Evolutionary conservation across 1,140 invertebrate species (phyloP).

Genomic region (Cyrtorhinus lividipennis): DNA sequence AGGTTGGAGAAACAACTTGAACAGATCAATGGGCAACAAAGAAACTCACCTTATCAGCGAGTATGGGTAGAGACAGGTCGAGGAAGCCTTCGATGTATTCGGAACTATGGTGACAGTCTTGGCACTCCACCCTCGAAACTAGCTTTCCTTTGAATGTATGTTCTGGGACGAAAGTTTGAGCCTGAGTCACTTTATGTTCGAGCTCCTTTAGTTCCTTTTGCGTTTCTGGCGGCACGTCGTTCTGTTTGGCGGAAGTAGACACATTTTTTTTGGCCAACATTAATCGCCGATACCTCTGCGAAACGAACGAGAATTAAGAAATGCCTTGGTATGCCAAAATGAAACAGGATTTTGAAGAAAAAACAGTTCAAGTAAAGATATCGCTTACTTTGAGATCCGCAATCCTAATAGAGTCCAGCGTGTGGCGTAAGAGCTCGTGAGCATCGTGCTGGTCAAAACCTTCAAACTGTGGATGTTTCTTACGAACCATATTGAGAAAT

Average conservation of each 20-base stretch:
- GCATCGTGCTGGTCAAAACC: slow-evolving; percentile 94
- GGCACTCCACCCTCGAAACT: slow-evolving; percentile 76
- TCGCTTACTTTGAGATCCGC: slow-evolving; percentile 37
- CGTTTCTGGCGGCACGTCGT: slow-evolving; percentile 54
- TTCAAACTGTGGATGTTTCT: slow-evolving; percentile 67
- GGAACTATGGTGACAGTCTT: slow-evolving; percentile 72
- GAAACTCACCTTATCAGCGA: slow-evolving; percentile 44
- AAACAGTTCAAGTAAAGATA: too few relatives aligned
- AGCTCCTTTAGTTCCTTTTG: slow-evolving; percentile 51
- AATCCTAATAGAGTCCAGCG: slow-evolving; percentile 65
- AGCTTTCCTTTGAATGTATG: slow-evolving; percentile 71
- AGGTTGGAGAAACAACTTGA: too few relatives aligned
- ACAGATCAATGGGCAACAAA: too few relatives aligned
- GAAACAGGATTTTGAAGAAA: not conserved
- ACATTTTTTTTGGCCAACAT: slow-evolving; percentile 57
- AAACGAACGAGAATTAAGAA: slow-evolving; percentile 25
- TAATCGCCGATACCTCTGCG: slow-evolving; percentile 57
- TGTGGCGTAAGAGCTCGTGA: slow-evolving; percentile 80
- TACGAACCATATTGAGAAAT: slow-evolving; percentile 58
- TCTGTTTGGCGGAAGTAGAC: slow-evolving; percentile 45
- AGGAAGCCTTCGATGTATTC: slow-evolving; percentile 82
- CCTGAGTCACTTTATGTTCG: slow-evolving; percentile 22
- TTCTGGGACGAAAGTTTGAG: slow-evolving; percentile 29
- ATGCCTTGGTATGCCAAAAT: slow-evolving; percentile 2
- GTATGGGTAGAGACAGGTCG: slow-evolving; percentile 83